Base-by-base conservation (phyloP, 37 sponge, comb jelly and placozoan genomes). In the Hexactinellida sp. region DNA sequence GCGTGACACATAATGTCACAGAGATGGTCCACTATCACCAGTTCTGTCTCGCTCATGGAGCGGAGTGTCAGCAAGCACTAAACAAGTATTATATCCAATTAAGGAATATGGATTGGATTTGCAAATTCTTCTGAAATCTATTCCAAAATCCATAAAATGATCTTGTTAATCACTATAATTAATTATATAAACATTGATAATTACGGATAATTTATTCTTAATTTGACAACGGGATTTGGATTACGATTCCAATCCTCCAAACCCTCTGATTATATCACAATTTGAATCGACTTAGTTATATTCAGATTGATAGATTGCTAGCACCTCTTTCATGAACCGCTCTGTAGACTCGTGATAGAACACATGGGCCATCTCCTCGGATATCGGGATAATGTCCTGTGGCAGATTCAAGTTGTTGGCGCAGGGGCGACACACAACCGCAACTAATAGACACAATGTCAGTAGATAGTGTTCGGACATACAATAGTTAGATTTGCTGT, bases 271-370 rank as follows among this genome's bases (percentile, higher is more conserved):
- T n/a, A n/a, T n/a, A n/a, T n/a, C n/a, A n/a, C n/a, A n/a, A n/a
- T n/a, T n/a, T n/a, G n/a, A n/a, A n/a, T n/a, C n/a, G n/a, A n/a
- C n/a, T n/a, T n/a, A n/a, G n/a, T n/a, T n/a, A n/a, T n/a, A n/a
- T n/a, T n/a, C n/a, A n/a, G n/a, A n/a, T n/a, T n/a, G n/a, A n/a
- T n/a, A n/a, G 52, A 47, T 47, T 19, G 52, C 16, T 19, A 63
- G 3, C 13, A 63, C 76, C 76, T 63, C 76, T 63, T 63, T 63
- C 76, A 63, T 63, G 76, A 63, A 63, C 3, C 76, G 76, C 34
- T 63, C 76, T 63, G 76, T n/a, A 63, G 76, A 63, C 34, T 63
- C 76, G 76, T 63, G 76, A n/a, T 63, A 63, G 76, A 63, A 23
- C 3, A 63, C 34, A 28, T 10, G 3, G 76, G 30, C 34, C 76